Evolutionary conservation across 2,113 vertebrate genomes (phyloP), one percentile per base, ranked within the genome.

Genomic region (Pygoscelis adeliae): DNA sequence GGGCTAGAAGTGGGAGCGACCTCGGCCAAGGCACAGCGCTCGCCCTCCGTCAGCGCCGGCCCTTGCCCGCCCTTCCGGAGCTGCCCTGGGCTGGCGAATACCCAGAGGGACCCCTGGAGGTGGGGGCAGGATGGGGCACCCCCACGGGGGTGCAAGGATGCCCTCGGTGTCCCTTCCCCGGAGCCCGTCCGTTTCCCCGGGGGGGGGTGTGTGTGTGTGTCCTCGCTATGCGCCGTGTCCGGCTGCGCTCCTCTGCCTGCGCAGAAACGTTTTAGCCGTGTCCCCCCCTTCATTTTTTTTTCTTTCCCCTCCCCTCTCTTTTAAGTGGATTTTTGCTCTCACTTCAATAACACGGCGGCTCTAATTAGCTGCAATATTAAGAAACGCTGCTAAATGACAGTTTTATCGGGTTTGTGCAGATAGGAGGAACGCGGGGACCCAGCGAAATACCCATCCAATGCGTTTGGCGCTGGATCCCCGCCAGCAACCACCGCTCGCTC

Each of bases 371-470:
- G 89, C 83, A 89, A 95, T 94, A 94, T 95, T 96, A 94, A 96
- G 95, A 96, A 88, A 91, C 59, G 90, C 81, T 63, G 96, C 83
- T 91, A 92, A 95, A 92, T 77, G 93, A 62, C 91, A 69, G 93
- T 97, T 97, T 94, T 96, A 89, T 90, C 81, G 63, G 97, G 82
- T 92, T 95, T 87, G 81, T 93, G 88, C 93, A 97, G 95, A 97
- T 91, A 96, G 89, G 89, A 95, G 85, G 80, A 91, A 97, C 90
- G 87, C 86, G 69, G 93, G 93, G 95, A 97, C 97, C 76, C 90
- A 36, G 73, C 40, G 85, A 83, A 94, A 86, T 36, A 55, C 71
- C 79, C 70, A 63, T 52, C 88, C 90, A 83, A 46, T 15, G 27
- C 65, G 63, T 22, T 71, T 4, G 88, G 95, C 49, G 44, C 49